These are phyloP conservation scores for Crioceris asparagi DNA, from an alignment of 2,888 invertebrate species.

Conservation along the genomic window DNA sequence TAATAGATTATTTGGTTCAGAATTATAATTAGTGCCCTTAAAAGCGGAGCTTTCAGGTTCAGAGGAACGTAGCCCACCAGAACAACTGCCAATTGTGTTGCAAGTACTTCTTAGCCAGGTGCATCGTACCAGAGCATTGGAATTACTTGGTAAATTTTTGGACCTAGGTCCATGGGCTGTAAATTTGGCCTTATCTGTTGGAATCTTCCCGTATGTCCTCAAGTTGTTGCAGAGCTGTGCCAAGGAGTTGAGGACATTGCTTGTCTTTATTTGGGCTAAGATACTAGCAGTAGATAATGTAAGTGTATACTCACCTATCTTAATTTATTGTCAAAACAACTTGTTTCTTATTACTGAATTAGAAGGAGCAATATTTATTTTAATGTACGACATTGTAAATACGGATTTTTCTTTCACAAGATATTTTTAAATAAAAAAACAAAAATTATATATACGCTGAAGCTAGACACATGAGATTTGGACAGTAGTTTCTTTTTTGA, in stretches of 20 bases:
- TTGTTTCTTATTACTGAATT: no score
- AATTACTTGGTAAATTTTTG: slow-evolving; percentile 84
- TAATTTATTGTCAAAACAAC: no score
- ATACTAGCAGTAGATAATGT: slow-evolving; percentile 93
- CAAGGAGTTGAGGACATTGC: slow-evolving; percentile 77
- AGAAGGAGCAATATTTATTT: no score
- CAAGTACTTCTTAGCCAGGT: slow-evolving; percentile 70
- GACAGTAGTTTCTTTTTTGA: no score
- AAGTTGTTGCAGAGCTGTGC: slow-evolving; percentile 93
- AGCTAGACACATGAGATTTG: no score
- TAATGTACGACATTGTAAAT: no score
- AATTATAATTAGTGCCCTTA: no score
- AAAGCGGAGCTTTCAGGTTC: slow-evolving; percentile 38
- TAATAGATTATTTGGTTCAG: no score
- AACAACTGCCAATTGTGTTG: slow-evolving; percentile 93
- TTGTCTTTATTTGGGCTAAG: slow-evolving; percentile 99
- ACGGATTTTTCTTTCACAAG: no score
- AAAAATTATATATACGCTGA: no score
- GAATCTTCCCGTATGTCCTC: slow-evolving; percentile 97
- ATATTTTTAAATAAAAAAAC: no score
- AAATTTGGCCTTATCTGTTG: slow-evolving; percentile 88
- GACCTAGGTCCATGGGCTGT: slow-evolving; percentile 96
- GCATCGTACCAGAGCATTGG: slow-evolving; percentile 89
- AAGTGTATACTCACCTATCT: slow-evolving; percentile 34
- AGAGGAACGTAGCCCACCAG: slow-evolving; percentile 74